Base-by-base conservation (phyloP, 37 sponge, comb jelly and placozoan species). In the Dysidea cf. avara region DNA sequence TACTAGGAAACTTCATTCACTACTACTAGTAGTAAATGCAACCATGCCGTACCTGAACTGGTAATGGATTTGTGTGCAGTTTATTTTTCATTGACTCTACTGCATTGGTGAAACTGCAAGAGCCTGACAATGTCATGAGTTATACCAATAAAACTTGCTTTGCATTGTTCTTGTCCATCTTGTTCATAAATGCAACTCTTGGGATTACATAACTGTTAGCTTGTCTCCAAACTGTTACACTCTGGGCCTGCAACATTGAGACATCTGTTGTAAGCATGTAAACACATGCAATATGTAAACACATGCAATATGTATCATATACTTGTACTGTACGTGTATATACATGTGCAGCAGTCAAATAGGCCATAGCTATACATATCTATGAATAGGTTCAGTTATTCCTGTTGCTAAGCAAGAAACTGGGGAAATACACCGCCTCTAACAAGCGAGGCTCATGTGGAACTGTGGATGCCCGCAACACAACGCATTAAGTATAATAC, bases 121-220 rank as follows among this genome's bases (percentile, higher is more conserved):
- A 24, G 61, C 9, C 32, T 11, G 22, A 34, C 35, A 7, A 5
- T 59, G 62, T 22, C 62, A 24, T 24, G 62, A 14, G 62, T 14
- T 59, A 61, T 20, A 61, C 18, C 18, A 20, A 46, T 34, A 26
- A 79, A 31, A 37, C 72, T 48, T 61, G 87, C 92, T 65, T 75
- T 9, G 90, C 90, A 33, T 39, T 56, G 11, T 78, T 66, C 58
- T 77, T 81, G 69, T 95, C 96, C 96, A 95, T 95, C 53, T 95
- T 95, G 81, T 95, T 95, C 34, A 87, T 53, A 53, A 90, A 95
- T 1, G 72, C 83, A 1, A 95, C 58, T 1, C 86, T 34, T 6
- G 96, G 92, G 6, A 95, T 67, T 12, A 30, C 33, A 61, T 87
- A 84, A 0, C 28, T 40, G 2, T 72, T 46, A 16, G 92, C 88